Percentiles rank a stretch among this genome's conserved stretches.
phyloP scores from a whole-genome alignment of 2,888 invertebrate genomes.

The Lobophora halterata region DNA sequence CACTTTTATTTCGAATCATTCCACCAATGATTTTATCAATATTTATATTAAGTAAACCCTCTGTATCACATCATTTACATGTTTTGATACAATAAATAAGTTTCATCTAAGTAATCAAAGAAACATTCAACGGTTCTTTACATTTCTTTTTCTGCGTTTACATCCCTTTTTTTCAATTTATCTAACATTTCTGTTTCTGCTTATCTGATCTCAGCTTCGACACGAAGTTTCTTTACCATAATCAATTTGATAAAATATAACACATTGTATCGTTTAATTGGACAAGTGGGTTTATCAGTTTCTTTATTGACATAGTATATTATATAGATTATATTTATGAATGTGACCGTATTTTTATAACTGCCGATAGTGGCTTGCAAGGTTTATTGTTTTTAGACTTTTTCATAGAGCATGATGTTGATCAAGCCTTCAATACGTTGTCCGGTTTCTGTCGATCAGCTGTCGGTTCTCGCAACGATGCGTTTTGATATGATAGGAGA shows the following conservation, averaged over 20 bases:
- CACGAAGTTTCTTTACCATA: conserved; percentile 19
- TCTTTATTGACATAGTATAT: conserved; percentile 12
- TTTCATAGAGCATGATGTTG: conserved; percentile 2
- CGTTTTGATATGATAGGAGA: conserved; percentile 67
- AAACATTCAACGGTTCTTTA: too few relatives aligned
- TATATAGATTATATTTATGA: conserved; percentile 4
- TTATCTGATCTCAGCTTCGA: conserved; percentile 20
- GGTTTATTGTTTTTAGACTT: too few relatives aligned
- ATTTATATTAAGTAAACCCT: too few relatives aligned
- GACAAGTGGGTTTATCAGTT: conserved; percentile 22
- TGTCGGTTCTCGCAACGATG: conserved; percentile 63
- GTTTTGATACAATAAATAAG: too few relatives aligned
- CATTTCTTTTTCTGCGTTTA: background rate
- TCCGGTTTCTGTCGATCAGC: conserved; percentile 52
- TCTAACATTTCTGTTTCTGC: conserved; percentile 35
- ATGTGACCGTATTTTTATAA: background rate
- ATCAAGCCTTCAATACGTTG: too few relatives aligned
- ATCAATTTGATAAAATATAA: conserved; percentile 16
- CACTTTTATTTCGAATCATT: too few relatives aligned
- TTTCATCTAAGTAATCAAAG: too few relatives aligned
- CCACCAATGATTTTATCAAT: too few relatives aligned
- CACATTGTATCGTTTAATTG: conserved; percentile 18
- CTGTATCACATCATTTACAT: conserved; percentile 27
- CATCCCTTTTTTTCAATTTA: conserved; percentile 21
- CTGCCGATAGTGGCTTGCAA: background rate